phyloP scores from a whole-genome alignment of 1,140 invertebrate species.

The Acromyrmex echinatior region DNA sequence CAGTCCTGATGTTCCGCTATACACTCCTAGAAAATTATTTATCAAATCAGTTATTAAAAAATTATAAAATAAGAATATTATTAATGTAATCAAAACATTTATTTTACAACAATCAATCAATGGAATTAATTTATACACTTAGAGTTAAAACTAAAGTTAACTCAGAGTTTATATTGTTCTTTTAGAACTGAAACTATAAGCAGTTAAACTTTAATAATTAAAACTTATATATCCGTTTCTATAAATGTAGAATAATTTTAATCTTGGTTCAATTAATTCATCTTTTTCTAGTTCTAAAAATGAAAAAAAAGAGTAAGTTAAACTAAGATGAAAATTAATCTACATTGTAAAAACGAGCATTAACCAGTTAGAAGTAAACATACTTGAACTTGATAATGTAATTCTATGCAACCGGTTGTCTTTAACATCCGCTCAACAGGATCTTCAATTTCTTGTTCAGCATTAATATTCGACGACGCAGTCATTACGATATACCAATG shows the following conservation, averaged over 20 bases:
- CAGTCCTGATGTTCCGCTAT: slow-evolving; percentile 95
- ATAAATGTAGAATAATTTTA: not conserved
- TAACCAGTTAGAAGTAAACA: not conserved
- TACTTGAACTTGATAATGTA: slow-evolving; percentile 95
- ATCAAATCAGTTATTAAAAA: not conserved
- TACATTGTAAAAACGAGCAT: too few relatives aligned
- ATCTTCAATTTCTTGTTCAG: slow-evolving; percentile 88
- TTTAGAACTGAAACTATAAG: not conserved
- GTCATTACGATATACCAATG: not conserved
- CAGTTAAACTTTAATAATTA: not conserved
- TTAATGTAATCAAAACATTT: too few relatives aligned
- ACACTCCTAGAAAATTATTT: slow-evolving; percentile 90
- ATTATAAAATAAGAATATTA: too few relatives aligned
- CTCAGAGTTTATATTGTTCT: not conserved
- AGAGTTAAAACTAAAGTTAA: not conserved
- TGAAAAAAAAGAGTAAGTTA: too few relatives aligned
- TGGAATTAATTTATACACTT: not conserved
- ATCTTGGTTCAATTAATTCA: too few relatives aligned
- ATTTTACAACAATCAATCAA: not conserved
- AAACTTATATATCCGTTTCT: not conserved
- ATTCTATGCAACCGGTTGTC: slow-evolving; percentile 94
- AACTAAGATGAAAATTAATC: too few relatives aligned
- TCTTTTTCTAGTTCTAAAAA: too few relatives aligned
- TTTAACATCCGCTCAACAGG: slow-evolving; percentile 94
- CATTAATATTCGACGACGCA: not conserved